phyloP scores from a whole-genome alignment of 2,797 vertebrate genomes.

The Muscicapa comitata region DNA sequence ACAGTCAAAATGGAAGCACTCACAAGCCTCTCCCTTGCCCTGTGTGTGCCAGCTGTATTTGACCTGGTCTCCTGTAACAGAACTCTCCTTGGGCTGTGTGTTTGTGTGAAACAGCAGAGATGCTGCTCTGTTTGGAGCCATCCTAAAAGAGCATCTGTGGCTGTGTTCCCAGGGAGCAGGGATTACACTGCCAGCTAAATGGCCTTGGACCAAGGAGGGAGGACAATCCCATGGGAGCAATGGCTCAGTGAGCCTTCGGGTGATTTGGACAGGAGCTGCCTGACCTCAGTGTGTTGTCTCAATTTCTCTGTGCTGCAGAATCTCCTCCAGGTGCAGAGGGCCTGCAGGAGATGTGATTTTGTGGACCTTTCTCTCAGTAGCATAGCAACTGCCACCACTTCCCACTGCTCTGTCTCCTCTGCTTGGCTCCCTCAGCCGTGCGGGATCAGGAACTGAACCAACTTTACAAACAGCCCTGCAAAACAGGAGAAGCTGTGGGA shows the following conservation, averaged over 20 bases:
- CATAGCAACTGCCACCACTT: constrained; percentile 1
- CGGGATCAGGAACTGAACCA: background rate
- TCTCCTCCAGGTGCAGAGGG: background rate
- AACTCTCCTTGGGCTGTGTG: background rate
- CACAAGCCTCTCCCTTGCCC: background rate
- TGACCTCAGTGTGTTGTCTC: fast-evolving
- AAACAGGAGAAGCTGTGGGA: background rate
- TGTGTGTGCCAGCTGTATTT: background rate
- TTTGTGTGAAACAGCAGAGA: background rate
- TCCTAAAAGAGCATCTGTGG: background rate
- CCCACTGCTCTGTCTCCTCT: background rate
- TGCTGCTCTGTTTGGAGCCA: background rate
- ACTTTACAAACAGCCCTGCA: background rate
- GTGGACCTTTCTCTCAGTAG: background rate
- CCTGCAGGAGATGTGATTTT: background rate
- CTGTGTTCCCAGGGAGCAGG: background rate
- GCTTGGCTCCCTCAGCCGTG: background rate
- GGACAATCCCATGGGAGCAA: background rate
- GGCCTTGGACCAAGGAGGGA: background rate
- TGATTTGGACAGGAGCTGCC: background rate
- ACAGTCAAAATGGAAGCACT: background rate
- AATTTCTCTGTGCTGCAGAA: background rate
- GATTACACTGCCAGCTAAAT: background rate
- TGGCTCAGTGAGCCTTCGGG: background rate
- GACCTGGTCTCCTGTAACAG: background rate